Base-by-base conservation (phyloP, 2,888 invertebrate species). In the Caenorhabditis uteleia region DNA sequence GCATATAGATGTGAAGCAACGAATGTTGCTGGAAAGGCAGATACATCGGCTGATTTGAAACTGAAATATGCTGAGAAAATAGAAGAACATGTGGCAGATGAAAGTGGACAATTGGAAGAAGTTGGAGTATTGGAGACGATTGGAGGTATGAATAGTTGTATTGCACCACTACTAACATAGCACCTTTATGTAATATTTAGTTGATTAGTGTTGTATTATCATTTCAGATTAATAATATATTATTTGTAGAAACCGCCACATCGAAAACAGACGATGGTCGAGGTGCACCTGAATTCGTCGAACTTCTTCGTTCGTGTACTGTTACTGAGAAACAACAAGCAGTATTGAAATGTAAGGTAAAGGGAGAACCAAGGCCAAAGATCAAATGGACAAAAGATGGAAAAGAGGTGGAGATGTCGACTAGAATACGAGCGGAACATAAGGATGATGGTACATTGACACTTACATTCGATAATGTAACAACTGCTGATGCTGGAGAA, bases 311-410 rank as follows among this genome's bases (percentile, higher is more conserved):
- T 33, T 78, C 77, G 5, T 74, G 74, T 54, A 78, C 80, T 12
- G 75, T 77, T 10, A 67, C 71, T 12, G 64, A 54, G 23, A 39
- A 48, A 10, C 48, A 58, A 23, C 50, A 57, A 33, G 66, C 65
- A 14, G 46, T 59, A 45, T 86, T 97, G 33, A 90, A 91, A 78
- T 94, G 94, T 21, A 87, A 91, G 53, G 90, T 95, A 44, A 88
- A 89, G 5, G 95, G 95, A 3, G 90, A 91, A 45, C 97, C 97
- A 0, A 89, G 90, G 78, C 95, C 97, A 0, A 92, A 93, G 70
- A 89, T 97, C 74, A 93, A 91, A 85, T 95, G 95, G 94, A 92
- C 91, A 84, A 93, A 79, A 86, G 95, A 98, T 84, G 73, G 74
- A 54, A 74, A 74, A 46, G 74, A 70, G 55, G 67, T 84, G 38